These are phyloP conservation scores for Sinopyrophorus schimmeli DNA, from an alignment of 2,888 invertebrate genomes.

Conservation along the genomic window DNA sequence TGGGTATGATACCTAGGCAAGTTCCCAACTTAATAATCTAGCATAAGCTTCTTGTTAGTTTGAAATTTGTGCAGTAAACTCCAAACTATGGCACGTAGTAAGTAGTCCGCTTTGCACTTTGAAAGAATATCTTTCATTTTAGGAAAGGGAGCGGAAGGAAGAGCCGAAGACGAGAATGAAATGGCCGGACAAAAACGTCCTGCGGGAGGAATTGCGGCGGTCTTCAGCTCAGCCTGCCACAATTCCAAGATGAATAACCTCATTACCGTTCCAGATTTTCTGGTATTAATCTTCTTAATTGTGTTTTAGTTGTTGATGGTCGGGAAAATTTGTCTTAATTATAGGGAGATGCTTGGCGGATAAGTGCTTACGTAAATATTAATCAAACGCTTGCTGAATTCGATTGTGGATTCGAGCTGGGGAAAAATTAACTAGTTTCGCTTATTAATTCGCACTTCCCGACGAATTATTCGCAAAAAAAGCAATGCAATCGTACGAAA, in stretches of 20 bases:
- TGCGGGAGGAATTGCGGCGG: constrained; percentile 34
- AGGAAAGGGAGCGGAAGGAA: neutral
- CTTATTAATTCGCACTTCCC: no score
- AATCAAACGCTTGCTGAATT: no score
- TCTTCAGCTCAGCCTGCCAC: constrained; percentile 38
- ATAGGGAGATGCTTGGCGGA: constrained; percentile 31
- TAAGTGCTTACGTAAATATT: constrained; percentile 15
- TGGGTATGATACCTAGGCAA: constrained; percentile 37
- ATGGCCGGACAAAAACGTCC: constrained; percentile 25
- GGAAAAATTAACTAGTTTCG: no score
- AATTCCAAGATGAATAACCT: constrained; percentile 43
- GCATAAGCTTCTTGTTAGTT: constrained; percentile 43
- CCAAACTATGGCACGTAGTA: constrained; percentile 25
- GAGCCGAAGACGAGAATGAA: constrained; percentile 10
- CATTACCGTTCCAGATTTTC: constrained; percentile 34
- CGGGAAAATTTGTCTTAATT: constrained; percentile 51
- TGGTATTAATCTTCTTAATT: constrained; percentile 50
- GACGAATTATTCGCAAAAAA: no score
- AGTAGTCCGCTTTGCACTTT: neutral
- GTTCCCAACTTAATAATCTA: constrained; percentile 44
- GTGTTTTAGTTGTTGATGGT: constrained; percentile 45
- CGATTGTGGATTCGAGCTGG: no score
- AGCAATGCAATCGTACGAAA: no score
- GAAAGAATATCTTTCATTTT: neutral
- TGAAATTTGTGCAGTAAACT: constrained; percentile 40